Base-by-base conservation (phyloP, 2,113 vertebrate species). In the Tamias sibiricus region DNA sequence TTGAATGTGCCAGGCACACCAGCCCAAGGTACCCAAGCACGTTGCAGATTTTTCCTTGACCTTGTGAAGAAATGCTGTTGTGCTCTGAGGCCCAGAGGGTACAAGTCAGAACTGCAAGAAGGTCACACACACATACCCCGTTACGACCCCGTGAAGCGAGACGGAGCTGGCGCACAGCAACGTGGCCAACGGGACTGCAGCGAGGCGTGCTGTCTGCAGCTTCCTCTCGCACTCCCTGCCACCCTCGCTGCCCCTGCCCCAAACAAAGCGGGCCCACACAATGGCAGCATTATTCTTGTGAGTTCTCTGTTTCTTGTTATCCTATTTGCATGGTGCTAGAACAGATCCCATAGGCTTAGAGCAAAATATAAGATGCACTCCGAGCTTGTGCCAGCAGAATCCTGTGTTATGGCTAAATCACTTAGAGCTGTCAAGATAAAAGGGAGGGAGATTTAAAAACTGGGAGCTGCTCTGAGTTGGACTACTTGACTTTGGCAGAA, bases 81-180 rank as follows among this genome's bases (percentile, higher is more conserved):
- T 16, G 8, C 1, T 16, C 1, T 32, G 24, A 30, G 13, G 47
- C 10, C 0, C 32, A 40, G 5, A 10, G 40, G 66, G 80, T 42
- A 0, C 24, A 49, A 49, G 74, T 13, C 12, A 32, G 17, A 52
- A 17, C 9, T 2, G 11, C 42, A 80, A 80, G n/a, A 7, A 16
- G 8, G 6, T 5, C 9, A 37, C 62, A 62, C 62, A 62, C 2
- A 16, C 0, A 47, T 40, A 72, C 91, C 68, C 83, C 37, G 0
- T 68, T 64, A 20, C 10, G 2, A 0, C 80, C 59, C 59, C n/a
- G n/a, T 2, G 40, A 35, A 35, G 30, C 59, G 42, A 59, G 72
- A 5, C 2, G 2, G 30, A 54, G 42, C 40, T 8, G 4, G 1
- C 0, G 4, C 32, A 22, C 1, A 37, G 19, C 0, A 1, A 28